Evolutionary conservation across 2,888 invertebrate genomes (phyloP), one percentile per base, ranked within the genome.

Genomic region (Diarsia rubi): DNA sequence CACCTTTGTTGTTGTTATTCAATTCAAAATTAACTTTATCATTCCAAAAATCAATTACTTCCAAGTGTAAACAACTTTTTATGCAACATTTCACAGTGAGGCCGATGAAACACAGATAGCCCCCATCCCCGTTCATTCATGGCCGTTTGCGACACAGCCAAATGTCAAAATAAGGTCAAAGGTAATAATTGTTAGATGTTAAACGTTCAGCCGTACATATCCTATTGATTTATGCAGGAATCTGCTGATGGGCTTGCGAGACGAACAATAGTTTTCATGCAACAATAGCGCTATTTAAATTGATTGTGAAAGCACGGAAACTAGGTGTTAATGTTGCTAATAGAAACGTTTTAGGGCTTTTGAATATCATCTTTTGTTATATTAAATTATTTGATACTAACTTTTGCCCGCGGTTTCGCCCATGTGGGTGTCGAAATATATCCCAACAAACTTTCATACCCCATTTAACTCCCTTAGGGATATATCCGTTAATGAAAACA

Each of bases 81-180:
- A 80, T 75, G 78, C 80, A 86, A 84, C 79, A 79, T 79, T 83
- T 84, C 77, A 81, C 79, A 81, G 82, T 83, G 72, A 71, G 71
- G 79, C 68, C 82, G 87, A 91, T 88, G 86, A 81, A 87, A 85
- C 84, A 75, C 69, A 86, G 91, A 93, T 91, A 92, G 89, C 90
- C 90, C 82, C 85, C 91, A 91, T 91, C 92, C 90, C 88, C 68
- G 82, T 82, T 85, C 88, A 92, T 90, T 92, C 93, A 94, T 89
- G 94, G 94, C 91, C 93, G 91, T 89, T 96, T 96, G 92, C 95
- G 94, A 96, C 94, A 96, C 90, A 91, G 81, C 86, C 93, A 96
- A 96, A 96, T 96, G 96, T 91, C 96, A 96, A 94, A 96, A 95
- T 95, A 96, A 96, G 95, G 95, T 96, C 90, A 96, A 92, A 96